Base-by-base conservation (phyloP, 2,113 vertebrate genomes). In the Lutjanus erythropterus region DNA sequence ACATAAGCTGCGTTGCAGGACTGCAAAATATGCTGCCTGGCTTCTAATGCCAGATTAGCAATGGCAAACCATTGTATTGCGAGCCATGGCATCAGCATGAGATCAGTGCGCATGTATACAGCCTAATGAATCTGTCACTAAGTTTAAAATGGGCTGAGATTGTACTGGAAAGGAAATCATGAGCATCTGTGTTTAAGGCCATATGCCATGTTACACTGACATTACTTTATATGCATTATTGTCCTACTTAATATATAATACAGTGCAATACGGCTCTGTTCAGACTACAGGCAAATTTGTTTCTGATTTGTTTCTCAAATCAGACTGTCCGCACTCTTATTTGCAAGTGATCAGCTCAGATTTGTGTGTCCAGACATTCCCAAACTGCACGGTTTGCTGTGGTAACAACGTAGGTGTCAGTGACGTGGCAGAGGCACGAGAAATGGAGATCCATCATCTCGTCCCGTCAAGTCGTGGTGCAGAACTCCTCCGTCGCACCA, bases 1-100 rank as follows among this genome's bases (percentile, higher is more conserved):
- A 94, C 94, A 94, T 94, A 94, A 94, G 94, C 91, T 92, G 88
- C 81, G 71, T 90, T 84, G 89, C 93, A 85, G 89, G 92, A 89
- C 91, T 87, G 70, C 86, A 88, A 88, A 92, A 93, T 92, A 89
- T 88, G 85, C 84, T 75, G 90, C 80, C 82, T 75, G 80, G 83
- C 70, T 92, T 91, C 81, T 84, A 85, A 88, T 79, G 90, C 92
- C 91, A 93, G 92, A 93, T 94, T 95, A 94, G 92, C 66, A 74
- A 87, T 84, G 88, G 91, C 84, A 78, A 86, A 87, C 75, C 79
- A 90, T 91, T 89, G 89, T 90, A 79, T 82, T 82, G 83, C 78
- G 59, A 83, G 79, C 80, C 76, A 83, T 52, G 79, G 61, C 64
- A 78, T 73, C 84, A 83, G 82, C 82, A 65, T 70, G 82, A 81